A percentile compares a stretch with the other conserved stretches of the same genome.
These are phyloP conservation scores for Dasypus novemcinctus DNA, from an alignment of 2,113 vertebrate species.

Conservation along the genomic window DNA sequence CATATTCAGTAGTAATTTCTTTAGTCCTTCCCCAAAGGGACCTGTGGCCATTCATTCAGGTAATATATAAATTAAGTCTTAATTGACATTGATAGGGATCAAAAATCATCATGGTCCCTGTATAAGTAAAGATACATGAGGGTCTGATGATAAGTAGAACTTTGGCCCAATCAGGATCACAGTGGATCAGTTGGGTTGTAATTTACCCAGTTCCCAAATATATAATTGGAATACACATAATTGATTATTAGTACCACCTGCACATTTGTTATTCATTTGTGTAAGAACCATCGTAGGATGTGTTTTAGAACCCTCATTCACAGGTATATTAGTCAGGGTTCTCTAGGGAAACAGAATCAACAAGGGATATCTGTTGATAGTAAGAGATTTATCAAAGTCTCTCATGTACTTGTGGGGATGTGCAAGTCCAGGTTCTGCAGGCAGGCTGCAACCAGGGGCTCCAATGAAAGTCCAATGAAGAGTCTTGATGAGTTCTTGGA, in stretches of 20 bases:
- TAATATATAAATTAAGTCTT: not conserved
- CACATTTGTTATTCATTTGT: not conserved
- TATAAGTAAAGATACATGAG: not conserved
- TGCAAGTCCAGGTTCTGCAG: too few species aligned
- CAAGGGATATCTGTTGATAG: too few species aligned
- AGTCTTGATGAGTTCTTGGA: too few species aligned
- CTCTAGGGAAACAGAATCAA: too few species aligned
- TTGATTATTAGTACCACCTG: not conserved
- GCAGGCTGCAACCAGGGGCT: too few species aligned
- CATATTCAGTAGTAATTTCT: not conserved
- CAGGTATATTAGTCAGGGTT: too few species aligned
- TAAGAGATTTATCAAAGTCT: too few species aligned
- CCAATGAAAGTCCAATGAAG: too few species aligned
- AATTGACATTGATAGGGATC: not conserved
- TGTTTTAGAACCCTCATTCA: too few species aligned
- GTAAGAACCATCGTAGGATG: not conserved
- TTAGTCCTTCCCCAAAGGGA: not conserved
- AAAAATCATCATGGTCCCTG: not conserved
- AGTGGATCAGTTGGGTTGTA: not conserved
- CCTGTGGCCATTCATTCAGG: not conserved
- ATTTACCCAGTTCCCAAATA: not conserved
- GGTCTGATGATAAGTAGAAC: not conserved
- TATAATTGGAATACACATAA: not conserved
- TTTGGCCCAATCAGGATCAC: not conserved
- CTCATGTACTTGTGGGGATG: too few species aligned